phyloP scores from a whole-genome alignment of 2,797 vertebrate genomes.

The Iguana delicatissima region DNA sequence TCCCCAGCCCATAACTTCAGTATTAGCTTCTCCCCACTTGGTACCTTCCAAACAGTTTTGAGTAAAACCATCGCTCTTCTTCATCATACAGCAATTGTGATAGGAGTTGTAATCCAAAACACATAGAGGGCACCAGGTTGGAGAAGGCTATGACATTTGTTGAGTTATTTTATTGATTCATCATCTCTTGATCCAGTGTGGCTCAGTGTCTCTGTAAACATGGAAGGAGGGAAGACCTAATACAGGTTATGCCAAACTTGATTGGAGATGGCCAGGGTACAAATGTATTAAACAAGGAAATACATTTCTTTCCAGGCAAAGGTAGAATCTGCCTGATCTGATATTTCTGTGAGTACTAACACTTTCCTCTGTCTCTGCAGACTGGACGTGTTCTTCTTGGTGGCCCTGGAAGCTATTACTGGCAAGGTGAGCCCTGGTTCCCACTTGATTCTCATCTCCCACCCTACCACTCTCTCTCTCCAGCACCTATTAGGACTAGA shows the following conservation, averaged over 20 bases:
- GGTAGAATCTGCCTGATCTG: not conserved
- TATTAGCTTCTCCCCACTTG: not conserved
- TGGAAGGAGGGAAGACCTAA: not conserved
- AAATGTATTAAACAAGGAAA: not conserved
- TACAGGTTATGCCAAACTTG: too few species aligned
- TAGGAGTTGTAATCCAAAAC: not conserved
- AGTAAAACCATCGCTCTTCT: not conserved
- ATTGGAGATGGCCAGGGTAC: not conserved
- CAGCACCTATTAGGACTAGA: not conserved
- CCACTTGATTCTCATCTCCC: not conserved
- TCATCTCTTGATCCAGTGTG: not conserved
- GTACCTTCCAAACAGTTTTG: not conserved
- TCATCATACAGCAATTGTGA: not conserved
- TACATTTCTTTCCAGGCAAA: not conserved
- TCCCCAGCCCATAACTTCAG: not conserved
- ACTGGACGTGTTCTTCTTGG: slow-evolving; percentile 91
- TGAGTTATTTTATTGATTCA: not conserved
- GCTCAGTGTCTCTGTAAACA: not conserved
- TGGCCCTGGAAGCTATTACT: slow-evolving; percentile 93
- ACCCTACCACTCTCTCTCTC: not conserved
- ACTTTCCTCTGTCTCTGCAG: slow-evolving; percentile 75
- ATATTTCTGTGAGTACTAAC: not conserved
- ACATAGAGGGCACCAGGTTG: not conserved
- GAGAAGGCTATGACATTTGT: not conserved
- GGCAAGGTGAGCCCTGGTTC: slow-evolving; percentile 86